A percentile compares a stretch with the other conserved stretches of the same genome.
Evolutionary conservation across 2,888 invertebrate genomes (phyloP).

Genomic region (Caenorhabditis virilis): DNA sequence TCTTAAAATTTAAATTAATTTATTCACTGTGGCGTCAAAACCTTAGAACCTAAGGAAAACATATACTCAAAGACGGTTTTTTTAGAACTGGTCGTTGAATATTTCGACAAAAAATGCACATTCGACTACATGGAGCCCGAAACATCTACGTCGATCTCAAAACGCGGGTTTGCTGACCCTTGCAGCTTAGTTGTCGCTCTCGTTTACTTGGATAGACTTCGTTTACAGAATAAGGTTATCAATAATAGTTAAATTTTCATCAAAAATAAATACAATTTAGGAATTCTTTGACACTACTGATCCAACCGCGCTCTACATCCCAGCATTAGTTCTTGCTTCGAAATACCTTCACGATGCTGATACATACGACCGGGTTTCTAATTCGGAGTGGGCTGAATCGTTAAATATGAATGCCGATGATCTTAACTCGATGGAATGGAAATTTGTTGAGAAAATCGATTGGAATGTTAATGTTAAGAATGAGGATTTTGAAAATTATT

Average conservation of each 20-base stretch:
- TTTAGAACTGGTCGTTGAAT: conserved; percentile 65
- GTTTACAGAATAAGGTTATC: conserved; percentile 70
- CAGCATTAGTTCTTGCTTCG: conserved; percentile 93
- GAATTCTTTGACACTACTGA: conserved; percentile 82
- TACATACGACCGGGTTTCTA: conserved; percentile 78
- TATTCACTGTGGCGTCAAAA: too few species aligned
- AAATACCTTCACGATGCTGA: conserved; percentile 93
- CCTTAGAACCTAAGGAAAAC: too few species aligned
- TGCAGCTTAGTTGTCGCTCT: conserved; percentile 90
- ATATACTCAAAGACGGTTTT: too few species aligned
- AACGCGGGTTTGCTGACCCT: conserved; percentile 81
- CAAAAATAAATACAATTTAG: conserved; percentile 71
- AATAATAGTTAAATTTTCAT: conserved; percentile 78
- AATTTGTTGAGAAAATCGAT: conserved; percentile 73
- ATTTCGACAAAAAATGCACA: conserved; percentile 60
- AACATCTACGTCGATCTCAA: conserved; percentile 59
- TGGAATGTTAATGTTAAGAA: conserved; percentile 56
- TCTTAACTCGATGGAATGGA: conserved; percentile 80
- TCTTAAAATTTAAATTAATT: background rate
- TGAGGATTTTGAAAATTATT: conserved; percentile 49
- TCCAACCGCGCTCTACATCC: conserved; percentile 88
- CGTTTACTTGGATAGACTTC: conserved; percentile 88
- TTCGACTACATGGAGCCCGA: conserved; percentile 64
- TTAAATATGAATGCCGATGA: conserved; percentile 78
- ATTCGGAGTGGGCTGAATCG: conserved; percentile 89